These are phyloP conservation scores for Fragum whitleyi DNA, from an alignment of 2,888 invertebrate species.

Conservation along the genomic window DNA sequence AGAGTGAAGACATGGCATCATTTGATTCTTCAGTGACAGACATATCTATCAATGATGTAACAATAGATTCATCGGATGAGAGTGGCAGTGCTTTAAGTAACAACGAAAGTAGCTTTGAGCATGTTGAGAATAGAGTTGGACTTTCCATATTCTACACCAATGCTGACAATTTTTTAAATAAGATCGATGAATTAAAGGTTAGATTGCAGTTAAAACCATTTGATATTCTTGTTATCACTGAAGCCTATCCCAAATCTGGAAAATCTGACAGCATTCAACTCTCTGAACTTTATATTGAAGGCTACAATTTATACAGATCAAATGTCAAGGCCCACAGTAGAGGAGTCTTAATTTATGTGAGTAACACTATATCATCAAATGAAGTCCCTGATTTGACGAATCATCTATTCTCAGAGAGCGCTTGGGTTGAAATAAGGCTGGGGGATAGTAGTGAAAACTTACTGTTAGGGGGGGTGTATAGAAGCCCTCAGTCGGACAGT, in stretches of 20 bases:
- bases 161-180: background rate
- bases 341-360: background rate
- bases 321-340: background rate
- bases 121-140: background rate
- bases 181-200: background rate
- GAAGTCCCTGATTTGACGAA: background rate
- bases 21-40: too few relatives aligned
- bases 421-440: background rate
- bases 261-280: background rate
- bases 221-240: slow-evolving; percentile 1
- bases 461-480: background rate
- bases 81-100: background rate
- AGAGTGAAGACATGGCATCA: too few relatives aligned
- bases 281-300: background rate
- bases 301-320: background rate
- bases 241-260: background rate
- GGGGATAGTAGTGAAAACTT: background rate
- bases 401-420: background rate
- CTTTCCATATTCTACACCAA: background rate
- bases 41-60: too few relatives aligned
- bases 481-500: background rate
- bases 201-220: background rate
- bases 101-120: background rate
- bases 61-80: background rate
- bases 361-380: background rate